Percentiles rank a stretch among this genome's conserved stretches.
phyloP scores from a whole-genome alignment of 2,113 vertebrate species.

The Seriola dumerili region DNA sequence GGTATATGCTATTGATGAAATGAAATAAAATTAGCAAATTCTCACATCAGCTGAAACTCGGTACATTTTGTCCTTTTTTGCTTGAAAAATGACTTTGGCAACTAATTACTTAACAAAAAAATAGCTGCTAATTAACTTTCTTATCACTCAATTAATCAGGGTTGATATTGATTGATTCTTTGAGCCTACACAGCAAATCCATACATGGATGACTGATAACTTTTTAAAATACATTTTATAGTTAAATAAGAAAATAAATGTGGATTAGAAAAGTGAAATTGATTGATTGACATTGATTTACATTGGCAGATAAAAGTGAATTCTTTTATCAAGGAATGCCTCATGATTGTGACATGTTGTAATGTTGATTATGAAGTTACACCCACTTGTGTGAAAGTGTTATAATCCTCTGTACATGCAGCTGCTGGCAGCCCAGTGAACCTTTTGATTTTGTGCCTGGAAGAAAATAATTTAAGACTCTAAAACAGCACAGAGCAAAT shows the following conservation, averaged over 20 bases:
- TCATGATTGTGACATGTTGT: no score
- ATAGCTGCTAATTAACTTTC: neutral
- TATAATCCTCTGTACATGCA: neutral
- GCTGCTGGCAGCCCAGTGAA: neutral
- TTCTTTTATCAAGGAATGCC: no score
- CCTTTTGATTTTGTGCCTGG: neutral
- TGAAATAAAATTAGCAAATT: no score
- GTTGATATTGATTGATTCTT: neutral
- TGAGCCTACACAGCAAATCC: neutral
- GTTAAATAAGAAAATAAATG: neutral
- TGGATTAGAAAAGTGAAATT: neutral
- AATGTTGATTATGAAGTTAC: neutral
- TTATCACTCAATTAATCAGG: neutral
- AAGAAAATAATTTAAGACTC: neutral
- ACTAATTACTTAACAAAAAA: neutral
- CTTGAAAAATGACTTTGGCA: neutral
- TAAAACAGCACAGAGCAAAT: neutral
- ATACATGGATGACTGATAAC: neutral
- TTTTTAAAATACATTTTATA: neutral
- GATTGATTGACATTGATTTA: neutral
- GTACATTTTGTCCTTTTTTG: no score
- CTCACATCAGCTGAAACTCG: no score
- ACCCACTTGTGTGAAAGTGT: neutral
- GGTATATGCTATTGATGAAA: neutral
- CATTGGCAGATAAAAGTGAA: no score